Evolutionary conservation across 2,888 invertebrate genomes (phyloP).

Genomic region (Dryobota labecula): DNA sequence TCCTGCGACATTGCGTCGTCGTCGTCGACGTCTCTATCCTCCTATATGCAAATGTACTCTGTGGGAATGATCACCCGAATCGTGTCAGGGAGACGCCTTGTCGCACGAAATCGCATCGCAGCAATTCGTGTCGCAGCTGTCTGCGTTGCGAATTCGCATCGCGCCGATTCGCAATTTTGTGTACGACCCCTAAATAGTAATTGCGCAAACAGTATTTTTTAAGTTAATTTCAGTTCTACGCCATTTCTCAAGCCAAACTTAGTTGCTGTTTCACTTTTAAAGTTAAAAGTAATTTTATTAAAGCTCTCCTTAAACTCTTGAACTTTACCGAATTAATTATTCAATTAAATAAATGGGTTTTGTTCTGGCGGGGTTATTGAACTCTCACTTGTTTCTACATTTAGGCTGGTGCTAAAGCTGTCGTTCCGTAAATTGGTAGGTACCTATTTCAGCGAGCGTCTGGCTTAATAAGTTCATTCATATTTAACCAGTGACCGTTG

Average conservation of each 20-base stretch:
- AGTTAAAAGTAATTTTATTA: slow-evolving; percentile 47
- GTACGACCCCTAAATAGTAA: too few relatives aligned
- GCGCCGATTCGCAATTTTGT: too few relatives aligned
- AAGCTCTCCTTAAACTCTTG: slow-evolving; percentile 28
- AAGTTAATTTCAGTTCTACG: slow-evolving; percentile 6
- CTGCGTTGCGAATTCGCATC: too few relatives aligned
- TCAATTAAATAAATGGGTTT: slow-evolving; percentile 44
- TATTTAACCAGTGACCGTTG: too few relatives aligned
- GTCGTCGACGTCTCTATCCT: too few relatives aligned
- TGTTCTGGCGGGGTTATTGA: slow-evolving; percentile 14
- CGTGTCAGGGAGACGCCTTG: too few relatives aligned
- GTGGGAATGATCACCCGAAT: too few relatives aligned
- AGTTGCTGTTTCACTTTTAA: slow-evolving; percentile 39
- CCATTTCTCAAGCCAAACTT: slow-evolving; percentile 34
- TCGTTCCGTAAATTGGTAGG: not conserved
- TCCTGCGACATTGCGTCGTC: too few relatives aligned
- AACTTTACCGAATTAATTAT: slow-evolving; percentile 49
- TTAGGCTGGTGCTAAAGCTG: not conserved
- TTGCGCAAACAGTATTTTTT: slow-evolving; percentile 14
- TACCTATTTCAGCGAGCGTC: not conserved
- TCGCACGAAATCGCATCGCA: too few relatives aligned
- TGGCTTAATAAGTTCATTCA: not conserved
- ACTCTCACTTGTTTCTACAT: slow-evolving; percentile 10
- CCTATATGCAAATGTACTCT: too few relatives aligned
- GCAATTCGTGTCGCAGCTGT: too few relatives aligned